Conservation (phyloP, 1,140 invertebrate species). For the Aleiodes sp. region DNA sequence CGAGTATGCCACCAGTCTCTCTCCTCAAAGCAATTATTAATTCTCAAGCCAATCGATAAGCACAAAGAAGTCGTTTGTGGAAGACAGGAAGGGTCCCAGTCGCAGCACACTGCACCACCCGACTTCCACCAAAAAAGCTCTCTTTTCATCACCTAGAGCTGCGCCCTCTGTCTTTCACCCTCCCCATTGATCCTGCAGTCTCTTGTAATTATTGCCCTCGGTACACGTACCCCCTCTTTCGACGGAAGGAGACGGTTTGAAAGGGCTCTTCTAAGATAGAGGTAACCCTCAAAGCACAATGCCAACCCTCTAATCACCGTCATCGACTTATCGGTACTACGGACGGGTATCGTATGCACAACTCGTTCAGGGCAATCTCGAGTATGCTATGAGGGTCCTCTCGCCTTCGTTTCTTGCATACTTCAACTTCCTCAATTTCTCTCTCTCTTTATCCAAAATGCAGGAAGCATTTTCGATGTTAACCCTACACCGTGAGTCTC, state of each 20-base stretch:
- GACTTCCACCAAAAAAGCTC: background rate
- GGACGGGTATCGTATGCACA: slow-evolving; percentile 46
- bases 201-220: slow-evolving; percentile 61
- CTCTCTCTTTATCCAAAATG: slow-evolving; percentile 34
- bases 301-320: slow-evolving; percentile 60
- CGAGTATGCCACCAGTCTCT: slow-evolving; percentile 32
- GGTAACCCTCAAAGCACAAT: slow-evolving; percentile 59
- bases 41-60: slow-evolving; percentile 61
- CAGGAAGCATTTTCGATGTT: slow-evolving; percentile 47
- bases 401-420: background rate
- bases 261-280: slow-evolving; percentile 26
- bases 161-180: slow-evolving; percentile 14
- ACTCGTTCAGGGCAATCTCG: slow-evolving; percentile 35
- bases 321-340: slow-evolving; percentile 62
- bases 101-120: background rate
- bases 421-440: background rate
- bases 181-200: background rate
- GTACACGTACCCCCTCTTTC: slow-evolving; percentile 11
- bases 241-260: slow-evolving; percentile 33
- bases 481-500: slow-evolving; percentile 35
- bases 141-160: background rate
- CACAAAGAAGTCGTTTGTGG: slow-evolving; percentile 46
- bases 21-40: slow-evolving; percentile 61
- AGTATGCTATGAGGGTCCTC: slow-evolving; percentile 10
- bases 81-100: slow-evolving; percentile 14